phyloP scores from a whole-genome alignment of 2,797 vertebrate species.

The Spinus pinus region DNA sequence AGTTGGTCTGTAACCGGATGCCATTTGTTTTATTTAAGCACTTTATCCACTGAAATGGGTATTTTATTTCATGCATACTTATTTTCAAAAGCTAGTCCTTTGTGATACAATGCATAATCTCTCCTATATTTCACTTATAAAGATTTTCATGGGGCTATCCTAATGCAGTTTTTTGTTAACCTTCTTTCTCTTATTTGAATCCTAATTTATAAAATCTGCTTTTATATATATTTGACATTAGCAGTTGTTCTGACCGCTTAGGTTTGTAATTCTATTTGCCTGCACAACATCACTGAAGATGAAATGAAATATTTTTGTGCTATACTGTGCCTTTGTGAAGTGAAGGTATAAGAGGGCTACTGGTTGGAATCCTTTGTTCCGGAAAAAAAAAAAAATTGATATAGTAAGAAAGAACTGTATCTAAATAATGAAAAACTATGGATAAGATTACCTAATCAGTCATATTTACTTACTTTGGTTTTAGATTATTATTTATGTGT shows the following conservation, averaged over 20 bases:
- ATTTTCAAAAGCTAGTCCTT: not conserved
- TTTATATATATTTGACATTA: not conserved
- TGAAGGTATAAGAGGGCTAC: not conserved
- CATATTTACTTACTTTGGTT: not conserved
- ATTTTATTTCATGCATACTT: not conserved
- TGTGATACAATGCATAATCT: not conserved
- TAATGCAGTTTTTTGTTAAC: slow-evolving; percentile 10
- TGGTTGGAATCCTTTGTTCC: not conserved
- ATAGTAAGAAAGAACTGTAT: not conserved
- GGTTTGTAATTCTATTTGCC: not conserved
- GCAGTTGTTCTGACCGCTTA: not conserved
- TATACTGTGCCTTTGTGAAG: not conserved
- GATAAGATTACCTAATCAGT: not conserved
- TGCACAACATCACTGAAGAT: not conserved
- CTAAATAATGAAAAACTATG: not conserved
- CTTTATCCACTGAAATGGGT: not conserved
- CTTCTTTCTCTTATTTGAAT: not conserved
- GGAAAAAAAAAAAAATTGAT: not conserved
- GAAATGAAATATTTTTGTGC: not conserved
- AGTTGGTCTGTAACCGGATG: not conserved
- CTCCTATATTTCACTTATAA: not conserved
- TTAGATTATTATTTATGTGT: not conserved
- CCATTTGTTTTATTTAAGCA: not conserved
- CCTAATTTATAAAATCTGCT: not conserved
- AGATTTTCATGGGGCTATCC: not conserved